These are phyloP conservation scores for Phorcus lineatus DNA, from an alignment of 2,888 invertebrate genomes.

Conservation along the genomic window DNA sequence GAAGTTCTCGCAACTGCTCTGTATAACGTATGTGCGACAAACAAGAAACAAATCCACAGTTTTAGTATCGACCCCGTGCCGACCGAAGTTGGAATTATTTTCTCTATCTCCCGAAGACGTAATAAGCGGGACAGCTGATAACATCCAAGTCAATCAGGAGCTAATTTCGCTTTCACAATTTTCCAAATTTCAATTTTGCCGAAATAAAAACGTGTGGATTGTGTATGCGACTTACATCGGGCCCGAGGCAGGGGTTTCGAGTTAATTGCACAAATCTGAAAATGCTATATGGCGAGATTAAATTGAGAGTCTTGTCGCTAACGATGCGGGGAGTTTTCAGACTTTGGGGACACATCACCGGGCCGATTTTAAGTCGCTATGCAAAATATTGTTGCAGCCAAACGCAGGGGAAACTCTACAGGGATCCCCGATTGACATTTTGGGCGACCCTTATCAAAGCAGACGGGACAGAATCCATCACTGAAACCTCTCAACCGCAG, in stretches of 20 bases:
- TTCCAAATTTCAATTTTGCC: background rate
- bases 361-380: background rate
- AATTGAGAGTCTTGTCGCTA: slow-evolving; percentile 7
- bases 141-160: background rate
- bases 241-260: background rate
- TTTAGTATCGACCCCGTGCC: background rate
- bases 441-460: slow-evolving; percentile 18
- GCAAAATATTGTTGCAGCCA: slow-evolving; percentile 21
- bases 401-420: background rate
- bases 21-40: too few relatives aligned
- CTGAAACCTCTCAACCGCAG: background rate
- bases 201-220: background rate
- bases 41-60: too few relatives aligned
- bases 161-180: background rate
- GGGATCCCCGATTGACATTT: slow-evolving; percentile 18
- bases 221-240: background rate
- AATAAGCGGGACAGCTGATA: background rate
- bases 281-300: slow-evolving; percentile 11
- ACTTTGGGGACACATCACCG: background rate
- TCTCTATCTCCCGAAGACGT: background rate
- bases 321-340: background rate
- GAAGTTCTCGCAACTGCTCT: too few relatives aligned
- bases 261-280: slow-evolving; percentile 4
- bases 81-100: background rate
- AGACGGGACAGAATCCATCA: background rate